phyloP scores from a whole-genome alignment of 2,113 vertebrate genomes.

The Cololabis saira region DNA sequence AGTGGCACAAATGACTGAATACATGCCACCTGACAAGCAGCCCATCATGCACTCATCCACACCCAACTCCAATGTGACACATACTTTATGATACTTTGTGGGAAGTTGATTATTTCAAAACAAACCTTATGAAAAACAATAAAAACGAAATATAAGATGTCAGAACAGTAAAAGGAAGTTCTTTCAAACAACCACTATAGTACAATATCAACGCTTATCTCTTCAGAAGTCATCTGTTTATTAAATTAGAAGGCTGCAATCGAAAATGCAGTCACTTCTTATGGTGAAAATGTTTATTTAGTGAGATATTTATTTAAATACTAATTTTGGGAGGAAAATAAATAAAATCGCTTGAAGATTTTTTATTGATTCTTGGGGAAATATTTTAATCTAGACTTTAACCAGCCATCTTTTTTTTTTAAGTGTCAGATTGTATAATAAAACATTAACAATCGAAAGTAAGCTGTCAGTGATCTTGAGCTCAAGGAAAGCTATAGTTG shows the following conservation, averaged over 20 bases:
- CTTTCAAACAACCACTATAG: background rate
- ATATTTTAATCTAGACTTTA: too few relatives aligned
- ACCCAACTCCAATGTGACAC: conserved; percentile 6
- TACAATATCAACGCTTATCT: background rate
- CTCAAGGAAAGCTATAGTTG: too few relatives aligned
- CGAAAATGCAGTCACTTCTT: conserved; percentile 1
- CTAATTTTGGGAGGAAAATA: background rate
- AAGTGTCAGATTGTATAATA: too few relatives aligned
- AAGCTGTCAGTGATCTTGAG: too few relatives aligned
- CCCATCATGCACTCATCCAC: background rate
- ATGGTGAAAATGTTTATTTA: background rate
- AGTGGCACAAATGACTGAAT: background rate
- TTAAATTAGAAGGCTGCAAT: background rate
- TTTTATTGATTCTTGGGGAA: background rate
- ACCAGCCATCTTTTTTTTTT: too few relatives aligned
- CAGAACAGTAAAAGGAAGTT: background rate
- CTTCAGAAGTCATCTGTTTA: background rate
- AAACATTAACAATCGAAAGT: too few relatives aligned
- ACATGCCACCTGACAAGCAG: background rate
- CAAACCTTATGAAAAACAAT: background rate
- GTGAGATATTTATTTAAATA: conserved; percentile 4
- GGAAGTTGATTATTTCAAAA: conserved; percentile 19
- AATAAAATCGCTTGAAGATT: background rate
- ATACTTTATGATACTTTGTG: background rate
- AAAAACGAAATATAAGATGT: background rate